Evolutionary conservation across 2,888 invertebrate species (phyloP), one percentile per base, ranked within the genome.

Genomic region (Alsophila aescularia): DNA sequence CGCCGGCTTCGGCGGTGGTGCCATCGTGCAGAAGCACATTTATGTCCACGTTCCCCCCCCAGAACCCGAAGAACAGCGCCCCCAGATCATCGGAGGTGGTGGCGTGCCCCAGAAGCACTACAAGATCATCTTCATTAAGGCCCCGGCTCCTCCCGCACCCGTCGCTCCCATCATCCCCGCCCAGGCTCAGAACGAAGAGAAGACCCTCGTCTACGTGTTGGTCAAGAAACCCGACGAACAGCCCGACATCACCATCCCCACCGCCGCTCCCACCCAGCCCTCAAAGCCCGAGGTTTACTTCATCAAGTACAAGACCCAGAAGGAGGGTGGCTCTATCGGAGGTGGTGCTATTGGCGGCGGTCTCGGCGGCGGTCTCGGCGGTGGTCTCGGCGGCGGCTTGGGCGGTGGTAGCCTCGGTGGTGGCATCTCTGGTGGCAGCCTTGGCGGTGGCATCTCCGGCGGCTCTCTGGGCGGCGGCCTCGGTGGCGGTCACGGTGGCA

Each of bases 51-150:
- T 96, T 39, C 96, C 96, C 47, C 96, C 96, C 81, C 95, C 95
- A 93, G 96, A 96, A 86, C 95, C 95, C 34, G 94, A 94, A 88
- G 93, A 93, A 81, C 93, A 93, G 75, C 94, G 94, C 67, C 92
- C 93, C 62, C 93, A 94, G 77, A 93, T 95, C 52, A 93, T 95
- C 75, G 90, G 90, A 51, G 92, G 93, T 9, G 93, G 94, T 37
- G 93, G 94, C 54, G 92, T 95, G 41, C 87, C 94, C 75, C 95
- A 96, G 87, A 96, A 96, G 77, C 95, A 96, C 90, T 95, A 96
- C 94, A 96, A 96, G 86, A 96, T 96, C 88, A 96, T 96, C 92
- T 96, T 96, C 94, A 96, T 96, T 90, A 96, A 96, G 92, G 96
- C 96, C 59, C 96, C 96, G 54, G 94, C 95, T 66, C 93, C 95